phyloP scores from a whole-genome alignment of 2,888 invertebrate genomes.

The Aromia moschata region DNA sequence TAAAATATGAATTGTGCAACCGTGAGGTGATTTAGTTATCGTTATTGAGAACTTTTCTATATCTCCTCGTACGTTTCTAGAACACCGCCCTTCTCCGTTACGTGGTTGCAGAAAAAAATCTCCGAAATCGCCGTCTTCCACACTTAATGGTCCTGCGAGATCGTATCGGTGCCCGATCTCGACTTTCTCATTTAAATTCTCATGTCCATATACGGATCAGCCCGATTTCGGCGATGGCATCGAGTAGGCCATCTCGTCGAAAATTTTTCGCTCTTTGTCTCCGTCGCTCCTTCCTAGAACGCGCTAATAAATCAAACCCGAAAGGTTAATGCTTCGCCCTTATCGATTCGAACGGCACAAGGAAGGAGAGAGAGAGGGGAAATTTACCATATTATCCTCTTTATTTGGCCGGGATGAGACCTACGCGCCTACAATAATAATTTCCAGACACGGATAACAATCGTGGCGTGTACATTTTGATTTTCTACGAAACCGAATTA shows the following conservation, averaged over 20 bases:
- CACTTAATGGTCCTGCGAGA: too few relatives aligned
- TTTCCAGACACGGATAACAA: constrained; percentile 2
- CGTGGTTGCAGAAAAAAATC: too few relatives aligned
- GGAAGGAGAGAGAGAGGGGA: neutral
- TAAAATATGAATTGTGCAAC: too few relatives aligned
- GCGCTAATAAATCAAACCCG: neutral
- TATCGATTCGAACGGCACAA: constrained; percentile 10
- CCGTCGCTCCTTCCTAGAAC: neutral
- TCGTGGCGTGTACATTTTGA: constrained; percentile 4
- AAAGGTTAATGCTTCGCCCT: constrained; percentile 3
- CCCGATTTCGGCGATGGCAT: too few relatives aligned
- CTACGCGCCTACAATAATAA: constrained; percentile 7
- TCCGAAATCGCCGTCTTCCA: too few relatives aligned
- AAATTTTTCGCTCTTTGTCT: neutral
- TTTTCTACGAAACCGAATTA: constrained; percentile 16
- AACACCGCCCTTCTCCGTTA: too few relatives aligned
- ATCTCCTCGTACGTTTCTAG: too few relatives aligned
- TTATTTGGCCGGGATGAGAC: constrained; percentile 1
- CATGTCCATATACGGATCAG: too few relatives aligned
- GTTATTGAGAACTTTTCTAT: too few relatives aligned
- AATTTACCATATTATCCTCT: constrained; percentile 10
- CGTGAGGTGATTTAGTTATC: too few relatives aligned
- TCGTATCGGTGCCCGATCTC: too few relatives aligned
- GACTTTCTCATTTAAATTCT: too few relatives aligned
- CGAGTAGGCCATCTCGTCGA: neutral